A percentile compares a stretch with the other conserved stretches of the same genome.
phyloP scores from a whole-genome alignment of 2,113 vertebrate species.

The human (Homo sapiens) region DNA sequence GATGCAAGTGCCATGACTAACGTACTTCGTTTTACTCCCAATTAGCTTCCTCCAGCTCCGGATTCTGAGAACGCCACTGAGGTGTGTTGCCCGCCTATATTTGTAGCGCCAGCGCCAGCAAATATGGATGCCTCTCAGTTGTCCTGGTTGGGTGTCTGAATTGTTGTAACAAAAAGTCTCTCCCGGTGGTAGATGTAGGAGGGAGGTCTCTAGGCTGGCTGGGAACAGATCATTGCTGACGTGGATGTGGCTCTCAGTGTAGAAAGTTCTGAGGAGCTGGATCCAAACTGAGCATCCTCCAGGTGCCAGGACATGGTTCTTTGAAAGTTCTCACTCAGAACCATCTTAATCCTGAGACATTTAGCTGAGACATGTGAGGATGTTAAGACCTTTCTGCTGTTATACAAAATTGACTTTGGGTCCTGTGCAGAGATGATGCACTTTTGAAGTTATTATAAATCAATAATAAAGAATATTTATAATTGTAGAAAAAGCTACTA shows the following conservation, averaged over 20 bases:
- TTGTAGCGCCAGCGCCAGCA: slow-evolving; percentile 71
- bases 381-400: neutral
- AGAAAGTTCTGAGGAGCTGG: neutral
- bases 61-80: slow-evolving; percentile 92
- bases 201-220: neutral
- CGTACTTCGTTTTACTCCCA: slow-evolving; percentile 87
- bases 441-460: neutral
- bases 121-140: slow-evolving; percentile 82
- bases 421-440: neutral
- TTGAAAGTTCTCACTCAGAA: neutral
- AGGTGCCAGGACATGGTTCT: neutral
- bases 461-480: neutral
- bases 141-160: slow-evolving; percentile 72
- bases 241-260: neutral
- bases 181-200: neutral
- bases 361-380: neutral
- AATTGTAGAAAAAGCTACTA: neutral
- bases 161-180: slow-evolving; percentile 62
- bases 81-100: slow-evolving; percentile 91
- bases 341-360: neutral
- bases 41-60: slow-evolving; percentile 92
- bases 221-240: neutral
- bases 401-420: neutral
- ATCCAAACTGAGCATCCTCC: neutral
- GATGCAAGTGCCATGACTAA: slow-evolving; percentile 75